These are phyloP conservation scores for Semaprochilodus insignis DNA, from an alignment of 2,797 vertebrate genomes.

Conservation along the genomic window DNA sequence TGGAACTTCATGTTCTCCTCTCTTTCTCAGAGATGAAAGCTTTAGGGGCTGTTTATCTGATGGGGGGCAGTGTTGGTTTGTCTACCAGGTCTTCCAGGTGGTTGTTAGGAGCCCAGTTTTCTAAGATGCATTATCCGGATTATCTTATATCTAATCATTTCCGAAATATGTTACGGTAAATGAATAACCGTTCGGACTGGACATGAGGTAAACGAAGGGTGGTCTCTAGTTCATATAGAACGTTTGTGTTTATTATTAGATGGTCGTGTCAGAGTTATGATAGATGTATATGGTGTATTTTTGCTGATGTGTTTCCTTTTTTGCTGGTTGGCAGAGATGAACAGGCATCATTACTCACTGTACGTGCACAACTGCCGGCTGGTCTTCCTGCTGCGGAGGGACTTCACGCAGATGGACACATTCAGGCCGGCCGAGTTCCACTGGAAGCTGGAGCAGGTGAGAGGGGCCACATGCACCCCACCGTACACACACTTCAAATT, in stretches of 20 bases:
- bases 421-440: slow-evolving; percentile 97
- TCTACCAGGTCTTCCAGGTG: too few relatives aligned
- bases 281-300: slow-evolving; percentile 6
- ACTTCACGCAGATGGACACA: slow-evolving; percentile 92
- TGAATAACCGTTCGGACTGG: too few relatives aligned
- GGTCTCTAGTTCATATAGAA: not conserved
- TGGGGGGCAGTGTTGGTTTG: too few relatives aligned
- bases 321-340: slow-evolving; percentile 85
- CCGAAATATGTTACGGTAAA: too few relatives aligned
- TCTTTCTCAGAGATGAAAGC: too few relatives aligned
- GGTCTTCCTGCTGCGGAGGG: slow-evolving; percentile 93
- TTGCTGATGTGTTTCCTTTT: slow-evolving; percentile 24
- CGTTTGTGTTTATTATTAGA: not conserved
- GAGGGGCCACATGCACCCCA: not conserved
- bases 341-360: slow-evolving; percentile 94
- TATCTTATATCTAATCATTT: too few relatives aligned
- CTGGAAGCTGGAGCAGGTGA: slow-evolving; percentile 98
- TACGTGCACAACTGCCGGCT: slow-evolving; percentile 97
- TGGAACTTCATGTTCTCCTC: too few relatives aligned
- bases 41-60: too few relatives aligned
- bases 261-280: not conserved
- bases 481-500: not conserved
- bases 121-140: too few relatives aligned
- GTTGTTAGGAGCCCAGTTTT: too few relatives aligned
- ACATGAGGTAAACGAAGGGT: too few relatives aligned